Evolutionary conservation across 2,888 invertebrate species (phyloP).

Genomic region (Aleiodes testaceus): DNA sequence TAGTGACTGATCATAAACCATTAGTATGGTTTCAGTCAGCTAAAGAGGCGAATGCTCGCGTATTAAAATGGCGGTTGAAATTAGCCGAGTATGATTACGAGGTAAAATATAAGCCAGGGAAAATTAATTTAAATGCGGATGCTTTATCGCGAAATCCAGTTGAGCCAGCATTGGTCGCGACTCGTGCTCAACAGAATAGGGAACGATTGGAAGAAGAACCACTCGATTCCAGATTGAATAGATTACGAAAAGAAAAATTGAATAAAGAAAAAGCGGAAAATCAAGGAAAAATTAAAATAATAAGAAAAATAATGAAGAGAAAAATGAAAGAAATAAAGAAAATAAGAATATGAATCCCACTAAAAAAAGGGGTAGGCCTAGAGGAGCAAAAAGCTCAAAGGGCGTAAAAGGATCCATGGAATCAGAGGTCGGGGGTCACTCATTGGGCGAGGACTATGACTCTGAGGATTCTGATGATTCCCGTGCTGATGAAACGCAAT

Average conservation of each 20-base stretch:
- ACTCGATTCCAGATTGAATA: neutral
- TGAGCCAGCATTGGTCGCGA: neutral
- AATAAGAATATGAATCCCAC: neutral
- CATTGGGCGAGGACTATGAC: constrained; percentile 2
- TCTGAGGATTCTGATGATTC: neutral
- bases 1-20: constrained; percentile 64
- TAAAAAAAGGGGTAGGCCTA: constrained; percentile 9
- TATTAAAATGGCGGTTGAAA: constrained; percentile 60
- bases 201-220: constrained; percentile 9
- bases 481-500: too few relatives aligned
- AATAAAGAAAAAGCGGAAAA: neutral
- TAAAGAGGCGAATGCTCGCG: constrained; percentile 53
- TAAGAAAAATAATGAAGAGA: neutral
- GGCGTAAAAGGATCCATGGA: neutral
- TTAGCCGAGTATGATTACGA: constrained; percentile 60
- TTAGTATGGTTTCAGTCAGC: constrained; percentile 46
- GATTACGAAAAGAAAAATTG: too few relatives aligned
- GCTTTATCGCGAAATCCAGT: constrained; percentile 39
- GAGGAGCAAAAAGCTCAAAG: neutral
- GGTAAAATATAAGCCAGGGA: constrained; percentile 51
- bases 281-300: neutral
- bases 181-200: neutral
- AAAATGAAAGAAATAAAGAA: neutral
- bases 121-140: constrained; percentile 37
- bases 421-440: neutral